Conservation (phyloP, 2,113 vertebrate species). For the Vidua macroura region DNA sequence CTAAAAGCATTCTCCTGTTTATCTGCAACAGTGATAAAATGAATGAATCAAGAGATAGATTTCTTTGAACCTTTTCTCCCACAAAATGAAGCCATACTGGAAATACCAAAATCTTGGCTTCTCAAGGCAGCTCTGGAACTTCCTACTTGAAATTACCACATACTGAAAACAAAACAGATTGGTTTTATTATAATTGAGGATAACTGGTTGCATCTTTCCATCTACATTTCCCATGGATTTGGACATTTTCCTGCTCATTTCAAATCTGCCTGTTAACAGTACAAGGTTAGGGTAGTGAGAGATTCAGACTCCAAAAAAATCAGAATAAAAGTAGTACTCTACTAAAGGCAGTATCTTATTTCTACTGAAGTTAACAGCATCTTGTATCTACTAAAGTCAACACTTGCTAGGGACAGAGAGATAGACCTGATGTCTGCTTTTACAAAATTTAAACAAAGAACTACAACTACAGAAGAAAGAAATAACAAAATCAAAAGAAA, state of each 20-base stretch:
- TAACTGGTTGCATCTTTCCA: neutral
- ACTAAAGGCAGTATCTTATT: neutral
- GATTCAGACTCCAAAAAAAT: neutral
- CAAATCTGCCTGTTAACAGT: neutral
- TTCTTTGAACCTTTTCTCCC: neutral
- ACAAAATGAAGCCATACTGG: neutral
- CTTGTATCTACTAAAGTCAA: neutral
- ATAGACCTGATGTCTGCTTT: neutral
- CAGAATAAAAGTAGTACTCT: neutral
- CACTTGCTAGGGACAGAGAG: neutral
- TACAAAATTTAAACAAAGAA: neutral
- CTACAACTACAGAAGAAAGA: neutral
- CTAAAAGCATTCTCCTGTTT: neutral
- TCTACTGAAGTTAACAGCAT: neutral
- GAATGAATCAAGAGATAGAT: neutral
- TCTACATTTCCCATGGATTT: neutral
- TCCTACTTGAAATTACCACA: neutral
- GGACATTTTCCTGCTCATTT: neutral
- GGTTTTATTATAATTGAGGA: neutral
- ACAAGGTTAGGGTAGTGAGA: neutral
- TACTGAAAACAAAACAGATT: neutral
- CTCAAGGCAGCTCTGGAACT: neutral
- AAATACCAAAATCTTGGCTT: neutral
- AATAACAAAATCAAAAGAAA: neutral
- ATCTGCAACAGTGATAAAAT: neutral